A percentile compares a stretch with the other conserved stretches of the same genome.
These are phyloP conservation scores for Notospermus geniculatus DNA, from an alignment of 1,140 invertebrate genomes.

Conservation along the genomic window DNA sequence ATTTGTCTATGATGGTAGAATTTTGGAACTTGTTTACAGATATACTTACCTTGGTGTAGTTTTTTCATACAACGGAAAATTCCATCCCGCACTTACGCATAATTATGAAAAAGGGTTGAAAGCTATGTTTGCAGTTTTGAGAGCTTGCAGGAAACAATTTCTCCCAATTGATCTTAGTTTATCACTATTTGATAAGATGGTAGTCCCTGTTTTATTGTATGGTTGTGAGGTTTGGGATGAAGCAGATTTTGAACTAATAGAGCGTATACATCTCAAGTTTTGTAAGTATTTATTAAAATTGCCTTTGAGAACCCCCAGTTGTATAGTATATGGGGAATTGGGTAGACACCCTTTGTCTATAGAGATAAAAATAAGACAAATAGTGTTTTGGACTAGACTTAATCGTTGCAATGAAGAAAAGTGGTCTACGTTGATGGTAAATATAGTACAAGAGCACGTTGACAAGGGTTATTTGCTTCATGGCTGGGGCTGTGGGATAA, in stretches of 20 bases:
- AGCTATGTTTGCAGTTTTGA: no score
- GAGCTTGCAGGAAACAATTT: background rate
- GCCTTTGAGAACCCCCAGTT: background rate
- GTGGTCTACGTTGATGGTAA: no score
- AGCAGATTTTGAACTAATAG: background rate
- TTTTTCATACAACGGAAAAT: no score
- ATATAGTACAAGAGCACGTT: no score
- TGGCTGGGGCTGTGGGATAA: no score
- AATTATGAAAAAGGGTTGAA: no score
- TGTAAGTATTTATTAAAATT: slow-evolving; percentile 1
- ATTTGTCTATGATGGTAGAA: no score
- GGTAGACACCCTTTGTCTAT: background rate
- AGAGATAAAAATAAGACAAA: background rate
- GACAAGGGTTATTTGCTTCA: no score
- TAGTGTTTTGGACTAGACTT: background rate
- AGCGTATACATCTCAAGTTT: background rate
- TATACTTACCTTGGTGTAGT: no score
- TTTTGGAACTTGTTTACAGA: no score
- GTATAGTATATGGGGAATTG: background rate
- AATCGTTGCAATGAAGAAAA: no score
- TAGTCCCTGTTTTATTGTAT: background rate
- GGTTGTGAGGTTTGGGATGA: background rate
- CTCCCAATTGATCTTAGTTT: background rate
- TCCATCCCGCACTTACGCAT: no score
- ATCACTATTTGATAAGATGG: background rate